Evolutionary conservation across 2,888 invertebrate species (phyloP).

Genomic region (Eubasilissa splendida): DNA sequence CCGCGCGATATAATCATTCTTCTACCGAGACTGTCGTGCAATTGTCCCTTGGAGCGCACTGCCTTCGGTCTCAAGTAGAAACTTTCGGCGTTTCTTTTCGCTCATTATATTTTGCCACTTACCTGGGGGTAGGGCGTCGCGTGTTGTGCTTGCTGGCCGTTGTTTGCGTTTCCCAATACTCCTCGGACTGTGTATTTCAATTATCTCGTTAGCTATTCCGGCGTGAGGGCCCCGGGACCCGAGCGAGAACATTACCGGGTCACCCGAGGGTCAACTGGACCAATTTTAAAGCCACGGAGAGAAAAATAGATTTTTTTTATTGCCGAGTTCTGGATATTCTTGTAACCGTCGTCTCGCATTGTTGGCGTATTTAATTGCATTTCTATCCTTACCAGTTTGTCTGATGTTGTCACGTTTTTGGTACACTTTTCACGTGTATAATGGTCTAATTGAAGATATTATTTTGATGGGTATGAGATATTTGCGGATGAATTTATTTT

Average conservation of each 20-base stretch:
- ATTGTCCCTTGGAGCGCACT: neutral
- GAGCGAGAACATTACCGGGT: constrained; percentile 36
- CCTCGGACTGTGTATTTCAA: constrained; percentile 38
- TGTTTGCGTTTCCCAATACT: constrained; percentile 36
- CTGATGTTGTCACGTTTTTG: neutral
- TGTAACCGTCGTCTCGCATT: neutral
- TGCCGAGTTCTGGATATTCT: too few species aligned
- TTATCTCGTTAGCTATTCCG: constrained; percentile 46
- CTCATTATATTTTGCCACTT: constrained; percentile 1
- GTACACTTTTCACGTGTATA: too few species aligned
- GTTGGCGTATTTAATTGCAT: constrained; percentile 10
- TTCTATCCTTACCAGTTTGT: neutral
- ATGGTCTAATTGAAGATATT: too few species aligned
- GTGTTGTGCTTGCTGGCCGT: constrained; percentile 17
- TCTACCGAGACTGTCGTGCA: neutral
- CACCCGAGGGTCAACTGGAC: constrained; percentile 31
- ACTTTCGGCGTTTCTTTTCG: constrained; percentile 1
- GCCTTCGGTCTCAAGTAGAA: neutral
- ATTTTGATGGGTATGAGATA: too few species aligned
- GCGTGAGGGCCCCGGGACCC: constrained; percentile 38
- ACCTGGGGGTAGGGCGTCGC: constrained; percentile 1
- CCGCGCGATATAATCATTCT: too few species aligned
- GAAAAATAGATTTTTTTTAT: neutral
- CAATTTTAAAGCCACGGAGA: constrained; percentile 32
- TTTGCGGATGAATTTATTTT: too few species aligned